Conservation (phyloP, 64 coral and sea anemone genomes). For the Actinia equina region DNA sequence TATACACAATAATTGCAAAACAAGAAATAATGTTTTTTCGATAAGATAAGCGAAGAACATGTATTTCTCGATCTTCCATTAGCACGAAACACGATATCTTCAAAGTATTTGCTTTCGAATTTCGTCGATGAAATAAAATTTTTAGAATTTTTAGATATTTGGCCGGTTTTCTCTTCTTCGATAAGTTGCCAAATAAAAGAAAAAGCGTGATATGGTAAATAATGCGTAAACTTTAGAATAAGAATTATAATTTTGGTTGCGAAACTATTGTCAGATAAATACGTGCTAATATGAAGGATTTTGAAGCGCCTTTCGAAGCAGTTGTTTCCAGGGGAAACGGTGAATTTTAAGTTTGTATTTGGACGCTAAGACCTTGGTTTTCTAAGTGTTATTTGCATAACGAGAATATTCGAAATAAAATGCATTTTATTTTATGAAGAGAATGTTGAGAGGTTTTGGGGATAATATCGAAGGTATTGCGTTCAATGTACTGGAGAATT, state of each 20-base stretch:
- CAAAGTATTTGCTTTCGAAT: not conserved
- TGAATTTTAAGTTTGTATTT: not conserved
- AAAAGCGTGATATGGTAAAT: not conserved
- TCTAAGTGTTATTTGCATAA: slow-evolving; percentile 4
- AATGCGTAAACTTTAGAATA: not conserved
- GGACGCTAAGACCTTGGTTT: not conserved
- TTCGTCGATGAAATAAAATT: not conserved
- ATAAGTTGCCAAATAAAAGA: not conserved
- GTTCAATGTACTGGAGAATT: not conserved
- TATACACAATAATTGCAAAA: not conserved
- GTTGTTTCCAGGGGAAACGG: not conserved
- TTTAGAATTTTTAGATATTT: not conserved
- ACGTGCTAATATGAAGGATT: not conserved
- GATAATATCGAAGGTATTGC: not conserved
- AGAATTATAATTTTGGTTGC: not conserved
- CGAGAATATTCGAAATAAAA: not conserved
- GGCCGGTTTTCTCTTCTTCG: not conserved
- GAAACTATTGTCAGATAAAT: not conserved
- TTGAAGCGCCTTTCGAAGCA: not conserved
- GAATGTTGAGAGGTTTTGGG: not conserved
- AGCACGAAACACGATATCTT: not conserved
- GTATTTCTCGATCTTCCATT: not conserved
- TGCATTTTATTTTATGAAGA: not conserved
- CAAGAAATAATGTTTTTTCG: not conserved
- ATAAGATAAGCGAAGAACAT: not conserved